Conservation (phyloP, 1,140 invertebrate genomes). For the Heterodera carotae region DNA sequence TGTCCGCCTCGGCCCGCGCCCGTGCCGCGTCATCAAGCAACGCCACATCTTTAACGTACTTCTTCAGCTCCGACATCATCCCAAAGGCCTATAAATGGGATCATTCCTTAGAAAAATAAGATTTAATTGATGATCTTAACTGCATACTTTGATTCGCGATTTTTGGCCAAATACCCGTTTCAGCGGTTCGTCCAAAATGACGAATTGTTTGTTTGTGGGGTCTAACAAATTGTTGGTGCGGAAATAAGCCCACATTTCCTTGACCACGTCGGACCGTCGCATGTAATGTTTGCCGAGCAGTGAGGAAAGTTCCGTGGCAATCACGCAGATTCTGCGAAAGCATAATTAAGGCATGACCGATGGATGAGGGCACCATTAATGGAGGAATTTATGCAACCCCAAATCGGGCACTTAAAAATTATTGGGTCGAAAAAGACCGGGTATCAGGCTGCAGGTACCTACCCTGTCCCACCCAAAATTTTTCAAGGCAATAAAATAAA, state of each 20-base stretch:
- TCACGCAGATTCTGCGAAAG: slow-evolving; percentile 37
- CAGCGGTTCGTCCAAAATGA: slow-evolving; percentile 40
- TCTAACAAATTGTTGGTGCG: slow-evolving; percentile 40
- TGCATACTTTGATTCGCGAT: slow-evolving; percentile 4
- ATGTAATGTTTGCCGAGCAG: slow-evolving; percentile 42
- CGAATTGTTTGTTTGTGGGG: slow-evolving; percentile 45
- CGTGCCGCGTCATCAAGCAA: slow-evolving; percentile 33
- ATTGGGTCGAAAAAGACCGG: neutral
- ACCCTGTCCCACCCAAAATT: too few relatives aligned
- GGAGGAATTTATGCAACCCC: too few relatives aligned
- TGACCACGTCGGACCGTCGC: slow-evolving; percentile 47
- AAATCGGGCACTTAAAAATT: too few relatives aligned
- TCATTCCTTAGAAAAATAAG: neutral
- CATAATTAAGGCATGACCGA: slow-evolving; percentile 3
- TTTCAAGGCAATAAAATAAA: too few relatives aligned
- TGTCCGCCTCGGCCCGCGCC: slow-evolving; percentile 6
- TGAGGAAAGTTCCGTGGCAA: slow-evolving; percentile 40
- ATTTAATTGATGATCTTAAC: neutral
- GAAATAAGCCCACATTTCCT: slow-evolving; percentile 46
- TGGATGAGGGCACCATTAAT: too few relatives aligned
- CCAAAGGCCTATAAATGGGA: slow-evolving; percentile 38
- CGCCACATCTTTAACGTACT: slow-evolving; percentile 42
- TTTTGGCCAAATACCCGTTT: slow-evolving; percentile 31
- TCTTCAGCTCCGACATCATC: slow-evolving; percentile 40
- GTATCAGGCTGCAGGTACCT: too few relatives aligned